Percentiles rank a stretch among this genome's conserved stretches.
These are phyloP conservation scores for Aethina tumida DNA, from an alignment of 1,140 invertebrate genomes.

Conservation along the genomic window DNA sequence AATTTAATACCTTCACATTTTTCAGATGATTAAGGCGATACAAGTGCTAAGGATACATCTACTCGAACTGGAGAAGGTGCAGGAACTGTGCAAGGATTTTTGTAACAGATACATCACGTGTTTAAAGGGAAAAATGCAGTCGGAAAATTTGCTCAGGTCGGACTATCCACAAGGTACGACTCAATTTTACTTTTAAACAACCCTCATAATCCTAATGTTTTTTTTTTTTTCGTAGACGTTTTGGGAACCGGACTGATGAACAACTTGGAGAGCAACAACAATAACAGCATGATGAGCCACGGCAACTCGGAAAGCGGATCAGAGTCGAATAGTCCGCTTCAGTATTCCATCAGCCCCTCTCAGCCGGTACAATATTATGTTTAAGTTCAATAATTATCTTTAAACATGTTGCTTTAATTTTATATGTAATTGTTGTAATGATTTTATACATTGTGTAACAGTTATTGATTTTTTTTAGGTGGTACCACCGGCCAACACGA, in stretches of 20 bases:
- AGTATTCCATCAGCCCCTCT: conserved; percentile 33
- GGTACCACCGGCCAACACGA: conserved; percentile 13
- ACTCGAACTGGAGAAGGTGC: conserved; percentile 90
- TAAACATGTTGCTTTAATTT: not conserved
- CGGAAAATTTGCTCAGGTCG: conserved; percentile 76
- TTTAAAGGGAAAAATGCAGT: conserved; percentile 94
- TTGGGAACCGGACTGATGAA: conserved; percentile 23
- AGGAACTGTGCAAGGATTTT: conserved; percentile 94
- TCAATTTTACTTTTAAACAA: conserved; percentile 3
- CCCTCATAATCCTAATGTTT: not conserved
- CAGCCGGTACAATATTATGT: conserved; percentile 25
- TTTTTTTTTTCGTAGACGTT: conserved; percentile 18
- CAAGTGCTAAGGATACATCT: conserved; percentile 95
- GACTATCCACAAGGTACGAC: conserved; percentile 49
- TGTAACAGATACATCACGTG: conserved; percentile 93
- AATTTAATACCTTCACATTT: conserved; percentile 13
- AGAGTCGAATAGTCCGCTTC: conserved; percentile 35
- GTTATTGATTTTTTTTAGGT: conserved; percentile 10
- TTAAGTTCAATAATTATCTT: not conserved
- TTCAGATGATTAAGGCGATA: conserved; percentile 93
- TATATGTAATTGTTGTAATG: not conserved
- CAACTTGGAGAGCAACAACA: conserved; percentile 30
- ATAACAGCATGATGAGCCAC: conserved; percentile 33
- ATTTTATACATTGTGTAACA: not conserved
- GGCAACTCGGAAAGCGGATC: conserved; percentile 35